These are phyloP conservation scores for Lithobates sylvaticus DNA, from an alignment of 2,797 vertebrate genomes.

Conservation along the genomic window DNA sequence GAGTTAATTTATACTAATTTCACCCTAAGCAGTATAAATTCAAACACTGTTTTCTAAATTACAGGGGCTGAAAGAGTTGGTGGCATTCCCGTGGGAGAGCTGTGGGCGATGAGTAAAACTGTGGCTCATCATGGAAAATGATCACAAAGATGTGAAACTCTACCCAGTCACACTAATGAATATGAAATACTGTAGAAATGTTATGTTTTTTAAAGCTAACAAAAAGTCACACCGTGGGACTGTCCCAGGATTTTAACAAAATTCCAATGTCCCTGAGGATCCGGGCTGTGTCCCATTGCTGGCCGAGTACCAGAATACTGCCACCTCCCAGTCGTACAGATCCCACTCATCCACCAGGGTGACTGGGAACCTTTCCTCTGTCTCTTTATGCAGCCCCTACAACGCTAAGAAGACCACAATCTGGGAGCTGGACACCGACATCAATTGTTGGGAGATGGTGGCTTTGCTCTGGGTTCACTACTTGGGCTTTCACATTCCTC, in stretches of 20 bases:
- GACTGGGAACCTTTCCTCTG: slow-evolving; percentile 96
- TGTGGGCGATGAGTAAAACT: neutral
- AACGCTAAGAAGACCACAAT: slow-evolving; percentile 94
- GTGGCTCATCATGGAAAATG: neutral
- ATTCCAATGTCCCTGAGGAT: too few relatives aligned
- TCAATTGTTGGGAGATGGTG: slow-evolving; percentile 83
- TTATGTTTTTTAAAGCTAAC: too few relatives aligned
- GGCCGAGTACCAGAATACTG: slow-evolving; percentile 57
- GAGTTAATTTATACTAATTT: slow-evolving; percentile 62
- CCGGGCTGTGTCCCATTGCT: too few relatives aligned
- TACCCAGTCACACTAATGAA: too few relatives aligned
- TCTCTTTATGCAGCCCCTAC: slow-evolving; percentile 96
- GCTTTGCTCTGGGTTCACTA: slow-evolving; percentile 47
- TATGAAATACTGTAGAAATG: too few relatives aligned
- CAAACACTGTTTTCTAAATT: slow-evolving; percentile 47
- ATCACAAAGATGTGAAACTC: neutral
- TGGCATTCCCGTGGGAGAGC: slow-evolving; percentile 24
- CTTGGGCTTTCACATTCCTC: too few relatives aligned
- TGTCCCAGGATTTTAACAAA: too few relatives aligned
- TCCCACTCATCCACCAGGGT: slow-evolving; percentile 94
- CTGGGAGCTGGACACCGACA: slow-evolving; percentile 89
- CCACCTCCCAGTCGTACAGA: slow-evolving; percentile 98
- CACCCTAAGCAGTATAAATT: slow-evolving; percentile 8
- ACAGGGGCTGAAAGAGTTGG: slow-evolving; percentile 22
- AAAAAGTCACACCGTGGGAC: too few relatives aligned